Conservation (phyloP, 2,113 vertebrate species). For the Lasiurus borealis region DNA sequence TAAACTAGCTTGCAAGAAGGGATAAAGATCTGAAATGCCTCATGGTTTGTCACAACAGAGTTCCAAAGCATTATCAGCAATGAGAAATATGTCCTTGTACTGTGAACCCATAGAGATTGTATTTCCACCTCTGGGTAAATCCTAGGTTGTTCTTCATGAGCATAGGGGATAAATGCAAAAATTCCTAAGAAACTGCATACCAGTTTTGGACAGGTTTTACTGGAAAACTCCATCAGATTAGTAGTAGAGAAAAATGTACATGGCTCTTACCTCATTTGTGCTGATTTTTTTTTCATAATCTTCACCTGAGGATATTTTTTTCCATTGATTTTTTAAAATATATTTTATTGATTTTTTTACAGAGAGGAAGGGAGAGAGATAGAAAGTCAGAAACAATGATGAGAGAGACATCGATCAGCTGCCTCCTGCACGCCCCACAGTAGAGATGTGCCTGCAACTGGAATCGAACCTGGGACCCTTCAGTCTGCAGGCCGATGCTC, state of each 20-base stretch:
- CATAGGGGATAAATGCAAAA: neutral
- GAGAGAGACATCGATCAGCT: too few species aligned
- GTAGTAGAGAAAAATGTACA: neutral
- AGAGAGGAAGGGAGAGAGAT: too few species aligned
- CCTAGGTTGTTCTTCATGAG: neutral
- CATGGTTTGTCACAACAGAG: neutral
- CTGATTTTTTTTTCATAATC: neutral
- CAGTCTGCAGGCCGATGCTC: too few species aligned
- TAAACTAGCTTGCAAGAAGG: neutral
- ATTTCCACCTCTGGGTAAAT: neutral
- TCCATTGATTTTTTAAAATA: too few species aligned
- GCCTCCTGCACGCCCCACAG: too few species aligned
- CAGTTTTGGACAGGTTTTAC: neutral
- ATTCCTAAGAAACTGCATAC: neutral
- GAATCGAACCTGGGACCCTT: too few species aligned
- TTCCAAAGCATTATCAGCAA: neutral
- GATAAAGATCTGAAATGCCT: neutral
- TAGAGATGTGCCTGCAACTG: too few species aligned
- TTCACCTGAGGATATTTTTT: too few species aligned
- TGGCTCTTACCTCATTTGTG: neutral
- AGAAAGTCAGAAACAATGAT: too few species aligned
- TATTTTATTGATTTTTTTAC: too few species aligned
- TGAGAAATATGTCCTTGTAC: neutral
- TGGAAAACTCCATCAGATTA: neutral
- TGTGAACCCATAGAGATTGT: neutral